These are phyloP conservation scores for Bufo gargarizans DNA, from an alignment of 2,113 vertebrate species.

Conservation along the genomic window DNA sequence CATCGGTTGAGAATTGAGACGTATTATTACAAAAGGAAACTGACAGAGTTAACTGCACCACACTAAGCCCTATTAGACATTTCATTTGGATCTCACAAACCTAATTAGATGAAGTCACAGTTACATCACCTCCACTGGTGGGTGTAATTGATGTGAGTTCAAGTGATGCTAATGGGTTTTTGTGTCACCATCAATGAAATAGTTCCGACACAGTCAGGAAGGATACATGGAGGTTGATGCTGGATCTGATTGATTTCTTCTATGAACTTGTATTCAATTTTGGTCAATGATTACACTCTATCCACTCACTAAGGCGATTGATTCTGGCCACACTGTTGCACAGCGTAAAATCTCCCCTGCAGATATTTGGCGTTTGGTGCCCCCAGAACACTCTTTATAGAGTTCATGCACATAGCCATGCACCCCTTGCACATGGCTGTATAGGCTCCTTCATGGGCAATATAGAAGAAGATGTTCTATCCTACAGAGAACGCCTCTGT, in stretches of 20 bases:
- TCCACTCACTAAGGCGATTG: too few species aligned
- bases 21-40: slow-evolving; percentile 60
- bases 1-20: slow-evolving; percentile 56
- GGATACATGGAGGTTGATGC: slow-evolving; percentile 10
- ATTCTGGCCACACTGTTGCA: too few species aligned
- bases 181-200: slow-evolving; percentile 59
- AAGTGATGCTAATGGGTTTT: slow-evolving; percentile 63
- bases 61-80: slow-evolving; percentile 64
- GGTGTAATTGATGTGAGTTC: slow-evolving; percentile 66
- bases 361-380: too few species aligned
- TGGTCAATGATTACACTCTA: background rate
- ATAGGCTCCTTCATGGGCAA: too few species aligned
- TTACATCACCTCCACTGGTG: slow-evolving; percentile 65
- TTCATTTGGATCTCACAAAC: slow-evolving; percentile 60
- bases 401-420: too few species aligned
- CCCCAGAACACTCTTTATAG: too few species aligned
- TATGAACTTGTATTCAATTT: background rate
- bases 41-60: slow-evolving; percentile 62
- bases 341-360: too few species aligned
- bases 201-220: slow-evolving; percentile 41
- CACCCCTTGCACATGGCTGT: too few species aligned
- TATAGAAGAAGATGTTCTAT: too few species aligned
- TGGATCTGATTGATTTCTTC: background rate
- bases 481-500: too few species aligned
- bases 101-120: slow-evolving; percentile 66